These are phyloP conservation scores for Myotis yumanensis DNA, from an alignment of 2,113 vertebrate species.

Conservation along the genomic window DNA sequence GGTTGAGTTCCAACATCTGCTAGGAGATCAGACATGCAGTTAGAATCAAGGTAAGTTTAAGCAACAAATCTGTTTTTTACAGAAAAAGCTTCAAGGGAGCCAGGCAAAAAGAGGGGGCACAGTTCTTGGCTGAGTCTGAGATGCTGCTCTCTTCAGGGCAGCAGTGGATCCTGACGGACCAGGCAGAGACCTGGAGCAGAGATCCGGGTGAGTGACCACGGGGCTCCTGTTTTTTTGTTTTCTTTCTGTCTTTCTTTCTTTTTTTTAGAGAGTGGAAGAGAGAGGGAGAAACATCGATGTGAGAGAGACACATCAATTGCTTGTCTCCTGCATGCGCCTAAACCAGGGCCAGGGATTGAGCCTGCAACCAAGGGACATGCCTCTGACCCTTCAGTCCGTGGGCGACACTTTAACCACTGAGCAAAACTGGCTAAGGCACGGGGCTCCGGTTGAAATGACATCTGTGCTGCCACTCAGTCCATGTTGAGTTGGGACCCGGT, in stretches of 20 bases:
- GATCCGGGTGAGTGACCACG: rapidly evolving
- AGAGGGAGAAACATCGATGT: no score
- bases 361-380: no score
- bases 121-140: neutral
- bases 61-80: neutral
- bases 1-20: neutral
- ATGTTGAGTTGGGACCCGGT: neutral
- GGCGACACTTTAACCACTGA: no score
- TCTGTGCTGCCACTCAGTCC: neutral
- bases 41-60: neutral
- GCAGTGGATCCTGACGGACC: rapidly evolving
- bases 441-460: neutral
- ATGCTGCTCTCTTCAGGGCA: neutral
- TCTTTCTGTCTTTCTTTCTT: no score
- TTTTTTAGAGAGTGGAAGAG: no score
- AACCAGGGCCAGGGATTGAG: no score
- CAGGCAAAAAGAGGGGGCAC: neutral
- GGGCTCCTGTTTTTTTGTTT: no score
- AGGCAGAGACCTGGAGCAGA: neutral
- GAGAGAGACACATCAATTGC: no score
- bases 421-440: no score
- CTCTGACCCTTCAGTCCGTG: no score
- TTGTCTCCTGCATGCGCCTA: no score
- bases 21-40: neutral
- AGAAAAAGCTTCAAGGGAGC: neutral